Evolutionary conservation across 2,113 vertebrate species (phyloP).

Genomic region (Microcebus jonahi): DNA sequence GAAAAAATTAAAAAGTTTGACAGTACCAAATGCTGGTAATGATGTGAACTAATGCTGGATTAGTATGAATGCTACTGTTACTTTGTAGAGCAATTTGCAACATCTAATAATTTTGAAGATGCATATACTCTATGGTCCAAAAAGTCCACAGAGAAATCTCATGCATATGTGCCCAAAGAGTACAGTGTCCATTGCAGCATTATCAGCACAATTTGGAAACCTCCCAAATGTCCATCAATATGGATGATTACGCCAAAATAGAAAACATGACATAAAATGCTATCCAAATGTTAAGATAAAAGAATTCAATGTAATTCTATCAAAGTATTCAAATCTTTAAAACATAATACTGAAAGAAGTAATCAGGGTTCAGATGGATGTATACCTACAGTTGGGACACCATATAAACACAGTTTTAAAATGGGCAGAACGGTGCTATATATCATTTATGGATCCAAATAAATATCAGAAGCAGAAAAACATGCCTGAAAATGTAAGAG

Average conservation of each 20-base stretch:
- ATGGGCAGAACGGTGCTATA: not conserved
- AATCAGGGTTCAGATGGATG: not conserved
- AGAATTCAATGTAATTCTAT: conserved; percentile 8
- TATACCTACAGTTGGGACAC: not conserved
- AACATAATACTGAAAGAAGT: not conserved
- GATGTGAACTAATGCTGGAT: not conserved
- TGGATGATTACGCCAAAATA: not conserved
- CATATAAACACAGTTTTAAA: conserved; percentile 21
- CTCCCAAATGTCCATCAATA: not conserved
- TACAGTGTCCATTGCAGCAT: not conserved
- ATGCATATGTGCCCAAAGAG: not conserved
- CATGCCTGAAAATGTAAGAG: not conserved
- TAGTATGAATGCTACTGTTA: not conserved
- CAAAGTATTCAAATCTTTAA: not conserved
- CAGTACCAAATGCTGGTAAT: not conserved
- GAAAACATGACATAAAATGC: not conserved
- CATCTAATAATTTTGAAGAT: not conserved
- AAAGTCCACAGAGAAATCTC: not conserved
- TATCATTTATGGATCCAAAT: not conserved
- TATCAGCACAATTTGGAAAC: not conserved
- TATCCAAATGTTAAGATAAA: conserved; percentile 15
- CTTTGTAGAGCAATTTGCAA: not conserved
- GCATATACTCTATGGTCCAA: too few relatives aligned
- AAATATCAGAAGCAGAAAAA: not conserved
- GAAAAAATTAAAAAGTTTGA: not conserved